phyloP scores from a whole-genome alignment of 1,140 invertebrate genomes.

The Megathymus violae region DNA sequence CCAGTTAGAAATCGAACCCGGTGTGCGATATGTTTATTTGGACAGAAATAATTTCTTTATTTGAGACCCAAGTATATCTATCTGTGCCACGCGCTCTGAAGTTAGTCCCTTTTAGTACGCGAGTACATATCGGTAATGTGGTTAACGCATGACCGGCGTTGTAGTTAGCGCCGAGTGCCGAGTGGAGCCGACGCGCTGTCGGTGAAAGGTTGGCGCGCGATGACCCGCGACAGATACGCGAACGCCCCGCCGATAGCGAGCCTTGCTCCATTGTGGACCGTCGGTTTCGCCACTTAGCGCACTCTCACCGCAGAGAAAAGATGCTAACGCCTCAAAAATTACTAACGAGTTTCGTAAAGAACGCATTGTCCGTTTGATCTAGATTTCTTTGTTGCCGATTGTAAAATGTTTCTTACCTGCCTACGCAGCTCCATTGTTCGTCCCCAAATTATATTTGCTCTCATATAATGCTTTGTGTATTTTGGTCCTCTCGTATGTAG shows the following conservation, averaged over 20 bases:
- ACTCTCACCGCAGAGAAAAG: slow-evolving; percentile 75
- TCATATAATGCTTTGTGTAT: too few relatives aligned
- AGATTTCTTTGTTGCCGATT: slow-evolving; percentile 64
- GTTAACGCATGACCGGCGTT: not conserved
- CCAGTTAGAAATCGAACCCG: too few relatives aligned
- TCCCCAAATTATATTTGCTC: slow-evolving; percentile 38
- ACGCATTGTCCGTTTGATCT: slow-evolving; percentile 75
- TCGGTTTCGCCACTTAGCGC: slow-evolving; percentile 74
- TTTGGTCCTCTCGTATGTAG: too few relatives aligned
- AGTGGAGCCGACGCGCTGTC: not conserved
- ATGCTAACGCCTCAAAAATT: slow-evolving; percentile 68
- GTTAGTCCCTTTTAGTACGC: too few relatives aligned
- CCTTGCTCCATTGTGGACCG: slow-evolving; percentile 63
- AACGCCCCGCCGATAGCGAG: slow-evolving; percentile 49
- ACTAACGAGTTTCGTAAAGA: slow-evolving; percentile 76
- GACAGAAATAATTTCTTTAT: too few relatives aligned
- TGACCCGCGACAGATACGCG: slow-evolving; percentile 62
- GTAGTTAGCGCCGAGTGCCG: not conserved
- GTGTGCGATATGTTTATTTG: too few relatives aligned
- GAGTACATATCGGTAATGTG: not conserved
- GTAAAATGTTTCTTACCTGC: slow-evolving; percentile 48
- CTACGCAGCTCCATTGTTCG: slow-evolving; percentile 48
- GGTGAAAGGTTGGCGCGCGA: slow-evolving; percentile 75
- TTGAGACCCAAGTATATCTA: too few relatives aligned
- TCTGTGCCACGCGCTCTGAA: too few relatives aligned